phyloP scores from a whole-genome alignment of 1,140 invertebrate species.

The Armadillidium nasatum region DNA sequence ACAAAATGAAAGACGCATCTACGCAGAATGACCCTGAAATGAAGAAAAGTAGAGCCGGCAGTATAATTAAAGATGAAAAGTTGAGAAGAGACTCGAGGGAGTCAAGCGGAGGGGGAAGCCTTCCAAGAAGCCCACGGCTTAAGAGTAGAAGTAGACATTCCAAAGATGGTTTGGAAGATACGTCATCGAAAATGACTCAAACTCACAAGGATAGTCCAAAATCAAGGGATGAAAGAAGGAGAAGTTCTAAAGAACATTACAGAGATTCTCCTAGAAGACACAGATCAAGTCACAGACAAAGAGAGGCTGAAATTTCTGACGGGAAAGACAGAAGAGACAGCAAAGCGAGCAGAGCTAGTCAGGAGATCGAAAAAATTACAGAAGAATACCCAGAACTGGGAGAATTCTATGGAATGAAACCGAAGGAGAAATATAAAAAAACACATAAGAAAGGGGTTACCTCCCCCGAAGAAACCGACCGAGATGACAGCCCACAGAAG shows the following conservation, averaged over 20 bases:
- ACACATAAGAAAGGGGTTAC: background rate
- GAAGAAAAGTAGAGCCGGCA: conserved; percentile 3
- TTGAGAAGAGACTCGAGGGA: conserved; percentile 16
- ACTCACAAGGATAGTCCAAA: background rate
- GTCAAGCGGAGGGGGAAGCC: background rate
- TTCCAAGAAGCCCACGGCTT: conserved; percentile 6
- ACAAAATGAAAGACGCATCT: background rate
- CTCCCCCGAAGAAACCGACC: background rate
- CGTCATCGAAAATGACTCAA: background rate
- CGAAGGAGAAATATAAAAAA: background rate
- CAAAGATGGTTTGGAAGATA: background rate
- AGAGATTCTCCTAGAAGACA: background rate
- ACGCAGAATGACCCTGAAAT: background rate
- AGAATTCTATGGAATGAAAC: background rate
- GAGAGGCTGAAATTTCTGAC: background rate
- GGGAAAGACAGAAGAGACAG: background rate
- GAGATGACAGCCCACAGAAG: background rate
- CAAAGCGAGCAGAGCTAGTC: background rate
- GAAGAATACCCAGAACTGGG: background rate
- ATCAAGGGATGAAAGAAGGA: background rate
- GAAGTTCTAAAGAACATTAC: background rate
- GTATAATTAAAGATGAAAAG: conserved; percentile 22
- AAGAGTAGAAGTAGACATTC: conserved; percentile 20
- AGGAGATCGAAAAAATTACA: background rate
- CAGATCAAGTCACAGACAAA: background rate